These are phyloP conservation scores for Andrena flavipes DNA, from an alignment of 2,888 invertebrate species.

Conservation along the genomic window DNA sequence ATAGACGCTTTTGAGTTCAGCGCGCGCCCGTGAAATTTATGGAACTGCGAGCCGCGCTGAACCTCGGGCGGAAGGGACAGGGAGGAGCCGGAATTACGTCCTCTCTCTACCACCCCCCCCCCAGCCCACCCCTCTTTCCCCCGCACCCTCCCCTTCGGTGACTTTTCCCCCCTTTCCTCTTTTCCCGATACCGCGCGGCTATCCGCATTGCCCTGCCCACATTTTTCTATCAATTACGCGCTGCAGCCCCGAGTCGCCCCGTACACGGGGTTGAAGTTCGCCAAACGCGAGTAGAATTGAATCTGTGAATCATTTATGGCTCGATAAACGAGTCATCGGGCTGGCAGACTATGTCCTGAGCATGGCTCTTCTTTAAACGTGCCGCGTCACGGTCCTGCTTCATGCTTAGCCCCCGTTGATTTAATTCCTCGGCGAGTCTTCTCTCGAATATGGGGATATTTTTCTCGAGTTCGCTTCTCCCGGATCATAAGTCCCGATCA, in stretches of 20 bases:
- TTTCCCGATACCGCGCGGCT: not conserved
- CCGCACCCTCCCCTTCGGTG: not conserved
- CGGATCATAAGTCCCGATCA: not conserved
- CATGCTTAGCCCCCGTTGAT: too few relatives aligned
- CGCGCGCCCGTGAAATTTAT: constrained; percentile 25
- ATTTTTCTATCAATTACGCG: constrained; percentile 1
- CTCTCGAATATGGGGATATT: not conserved
- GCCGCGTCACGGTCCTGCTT: too few relatives aligned
- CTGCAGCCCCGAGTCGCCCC: not conserved
- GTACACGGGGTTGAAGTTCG: not conserved
- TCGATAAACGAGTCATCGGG: not conserved
- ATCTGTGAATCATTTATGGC: not conserved
- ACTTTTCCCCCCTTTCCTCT: not conserved
- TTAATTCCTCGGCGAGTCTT: too few relatives aligned
- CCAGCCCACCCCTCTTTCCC: too few relatives aligned
- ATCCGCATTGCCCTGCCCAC: constrained; percentile 20
- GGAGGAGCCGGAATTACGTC: not conserved
- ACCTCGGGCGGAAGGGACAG: not conserved
- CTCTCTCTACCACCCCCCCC: not conserved
- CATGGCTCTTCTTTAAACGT: too few relatives aligned
- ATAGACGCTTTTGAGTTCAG: constrained; percentile 34
- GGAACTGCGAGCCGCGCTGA: constrained; percentile 4
- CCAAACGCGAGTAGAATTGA: not conserved
- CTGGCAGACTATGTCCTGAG: too few relatives aligned
- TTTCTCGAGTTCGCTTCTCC: not conserved